phyloP scores from a whole-genome alignment of 2,797 vertebrate genomes.

The Mormyrops boulengeri region DNA sequence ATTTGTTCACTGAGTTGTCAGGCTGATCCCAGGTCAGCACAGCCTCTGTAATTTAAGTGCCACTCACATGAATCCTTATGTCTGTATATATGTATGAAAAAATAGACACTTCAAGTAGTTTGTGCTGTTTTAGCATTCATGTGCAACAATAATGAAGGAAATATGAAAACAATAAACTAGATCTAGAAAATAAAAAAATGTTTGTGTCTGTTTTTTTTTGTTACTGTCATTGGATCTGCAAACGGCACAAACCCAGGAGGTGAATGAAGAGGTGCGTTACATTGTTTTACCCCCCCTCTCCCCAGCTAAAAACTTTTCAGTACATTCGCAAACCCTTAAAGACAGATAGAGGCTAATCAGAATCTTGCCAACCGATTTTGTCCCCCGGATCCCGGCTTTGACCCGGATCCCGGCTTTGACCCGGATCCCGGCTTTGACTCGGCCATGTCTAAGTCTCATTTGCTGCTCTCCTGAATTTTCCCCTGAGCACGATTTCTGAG shows the following conservation, averaged over 20 bases:
- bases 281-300: background rate
- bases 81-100: conserved; percentile 56
- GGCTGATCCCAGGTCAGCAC: background rate
- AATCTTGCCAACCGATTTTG: background rate
- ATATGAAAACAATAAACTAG: conserved; percentile 71
- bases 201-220: conserved; percentile 34
- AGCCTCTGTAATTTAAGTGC: background rate
- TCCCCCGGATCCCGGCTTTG: background rate
- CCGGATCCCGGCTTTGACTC: background rate
- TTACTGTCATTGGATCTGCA: background rate
- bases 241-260: background rate
- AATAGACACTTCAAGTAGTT: conserved; percentile 71
- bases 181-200: conserved; percentile 51
- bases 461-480: background rate
- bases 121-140: conserved; percentile 78
- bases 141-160: conserved; percentile 71
- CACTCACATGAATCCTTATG: conserved; percentile 28
- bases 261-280: no score
- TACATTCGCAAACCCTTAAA: background rate
- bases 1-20: background rate
- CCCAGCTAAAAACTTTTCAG: no score
- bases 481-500: background rate
- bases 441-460: background rate
- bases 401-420: no score
- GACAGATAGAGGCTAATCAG: background rate